Percentiles rank a stretch among this genome's conserved stretches.
Evolutionary conservation across 2,888 invertebrate species (phyloP).

Genomic region (Lycaena phlaeas): DNA sequence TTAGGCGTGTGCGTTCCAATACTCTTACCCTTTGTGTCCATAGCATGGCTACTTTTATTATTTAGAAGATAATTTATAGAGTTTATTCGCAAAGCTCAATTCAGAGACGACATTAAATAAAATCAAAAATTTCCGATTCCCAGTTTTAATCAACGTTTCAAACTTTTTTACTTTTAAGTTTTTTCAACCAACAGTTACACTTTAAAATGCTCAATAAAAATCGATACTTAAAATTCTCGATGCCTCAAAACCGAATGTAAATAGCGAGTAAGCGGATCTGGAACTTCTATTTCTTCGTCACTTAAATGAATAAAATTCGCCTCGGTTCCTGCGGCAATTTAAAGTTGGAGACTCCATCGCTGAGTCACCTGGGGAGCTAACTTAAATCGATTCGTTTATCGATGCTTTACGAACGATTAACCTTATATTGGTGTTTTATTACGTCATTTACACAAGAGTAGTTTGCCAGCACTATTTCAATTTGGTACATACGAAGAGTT

Average conservation of each 20-base stretch:
- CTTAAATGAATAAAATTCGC: conserved; percentile 22
- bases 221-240: not conserved
- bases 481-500: not conserved
- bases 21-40: too few species aligned
- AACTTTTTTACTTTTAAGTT: not conserved
- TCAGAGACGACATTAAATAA: not conserved
- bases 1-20: too few species aligned
- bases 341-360: conserved; percentile 50
- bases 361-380: conserved; percentile 55
- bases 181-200: conserved; percentile 1
- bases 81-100: too few species aligned
- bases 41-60: too few species aligned
- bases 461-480: not conserved
- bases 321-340: conserved; percentile 59
- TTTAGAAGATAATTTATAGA: too few species aligned
- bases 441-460: conserved; percentile 29
- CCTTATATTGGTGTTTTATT: conserved; percentile 54
- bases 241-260: conserved; percentile 9
- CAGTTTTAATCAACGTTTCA: too few species aligned
- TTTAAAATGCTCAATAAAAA: conserved; percentile 2
- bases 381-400: conserved; percentile 70
- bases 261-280: conserved; percentile 16
- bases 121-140: not conserved
- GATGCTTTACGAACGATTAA: conserved; percentile 65
- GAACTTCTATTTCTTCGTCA: conserved; percentile 21